Base-by-base conservation (phyloP, 1,140 invertebrate species). In the Zaprionus ornatus region DNA sequence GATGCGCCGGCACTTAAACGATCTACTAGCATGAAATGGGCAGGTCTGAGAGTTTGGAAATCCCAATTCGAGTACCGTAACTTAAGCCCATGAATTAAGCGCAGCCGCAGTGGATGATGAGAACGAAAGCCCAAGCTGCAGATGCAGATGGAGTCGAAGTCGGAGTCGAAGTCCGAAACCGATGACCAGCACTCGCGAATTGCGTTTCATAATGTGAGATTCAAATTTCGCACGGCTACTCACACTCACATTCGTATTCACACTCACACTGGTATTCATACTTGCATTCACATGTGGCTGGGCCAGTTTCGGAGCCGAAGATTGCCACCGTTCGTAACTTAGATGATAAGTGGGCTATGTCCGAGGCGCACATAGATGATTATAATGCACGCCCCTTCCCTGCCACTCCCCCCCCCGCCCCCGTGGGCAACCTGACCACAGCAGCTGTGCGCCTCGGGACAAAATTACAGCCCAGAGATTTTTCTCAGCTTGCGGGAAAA, bases 21-120 rank as follows among this genome's bases (percentile, higher is more conserved):
- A 32, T 84, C 73, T 60, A 82, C 80, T 66, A 83, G 71, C 80
- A 83, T 83, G 80, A 79, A 83, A 79, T 82, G 80, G 80, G 80
- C 70, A 78, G 81, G 29, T 54, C 76, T 32, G 50, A 29, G 50
- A 29, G 56, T 32, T 56, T 56, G 56, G 56, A 76, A 76, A 72
- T 80, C 79, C 70, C 74, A 74, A 74, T 70, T 74, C 75, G 64
- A 69, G 76, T 83, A 82, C 82, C 82, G 82, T 85, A 85, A 85
- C 82, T 69, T 62, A 70, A 82, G 80, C 75, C 75, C 78, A 77
- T 77, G 71, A 69, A 85, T 85, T 85, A 85, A 79, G 82, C 77
- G 72, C 64, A 29, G 50, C 50, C 45, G 29, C 65, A 57, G 19
- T n/a, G 40, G 32, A 42, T 69, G 67, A 62, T 62, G 56, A 62